These are phyloP conservation scores for Proteles cristata DNA, from an alignment of 2,113 vertebrate genomes.

Conservation along the genomic window DNA sequence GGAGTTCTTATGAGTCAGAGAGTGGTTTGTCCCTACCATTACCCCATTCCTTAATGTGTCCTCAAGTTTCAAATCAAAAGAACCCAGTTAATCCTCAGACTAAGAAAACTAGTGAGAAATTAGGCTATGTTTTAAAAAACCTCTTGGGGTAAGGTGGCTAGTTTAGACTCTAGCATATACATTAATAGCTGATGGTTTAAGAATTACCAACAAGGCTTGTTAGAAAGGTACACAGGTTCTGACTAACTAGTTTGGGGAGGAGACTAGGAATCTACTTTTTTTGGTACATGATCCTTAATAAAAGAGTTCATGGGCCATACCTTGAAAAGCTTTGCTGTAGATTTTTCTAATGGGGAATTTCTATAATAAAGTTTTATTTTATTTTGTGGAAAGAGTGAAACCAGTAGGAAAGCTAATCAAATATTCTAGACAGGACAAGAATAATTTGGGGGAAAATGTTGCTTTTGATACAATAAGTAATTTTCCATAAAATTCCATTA, in stretches of 20 bases:
- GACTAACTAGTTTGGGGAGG: neutral
- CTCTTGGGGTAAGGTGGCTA: neutral
- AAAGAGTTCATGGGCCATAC: neutral
- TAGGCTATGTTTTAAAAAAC: neutral
- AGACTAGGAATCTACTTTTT: neutral
- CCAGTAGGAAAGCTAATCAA: neutral
- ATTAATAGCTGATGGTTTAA: neutral
- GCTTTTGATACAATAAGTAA: neutral
- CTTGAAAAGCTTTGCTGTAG: neutral
- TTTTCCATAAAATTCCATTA: neutral
- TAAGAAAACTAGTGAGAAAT: neutral
- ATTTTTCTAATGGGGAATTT: neutral
- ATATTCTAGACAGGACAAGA: neutral
- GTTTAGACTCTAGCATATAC: neutral
- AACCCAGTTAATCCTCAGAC: neutral
- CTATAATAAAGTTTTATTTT: neutral
- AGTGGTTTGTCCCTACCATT: neutral
- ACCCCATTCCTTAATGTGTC: neutral
- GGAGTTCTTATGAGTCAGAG: neutral
- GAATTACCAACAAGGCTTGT: neutral
- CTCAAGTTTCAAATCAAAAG: conserved; percentile 16
- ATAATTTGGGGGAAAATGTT: neutral
- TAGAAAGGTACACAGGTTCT: neutral
- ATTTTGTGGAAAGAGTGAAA: neutral
- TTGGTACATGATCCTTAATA: neutral